Conservation (phyloP, 2,888 invertebrate genomes). For the Cryptocephalus moraei region DNA sequence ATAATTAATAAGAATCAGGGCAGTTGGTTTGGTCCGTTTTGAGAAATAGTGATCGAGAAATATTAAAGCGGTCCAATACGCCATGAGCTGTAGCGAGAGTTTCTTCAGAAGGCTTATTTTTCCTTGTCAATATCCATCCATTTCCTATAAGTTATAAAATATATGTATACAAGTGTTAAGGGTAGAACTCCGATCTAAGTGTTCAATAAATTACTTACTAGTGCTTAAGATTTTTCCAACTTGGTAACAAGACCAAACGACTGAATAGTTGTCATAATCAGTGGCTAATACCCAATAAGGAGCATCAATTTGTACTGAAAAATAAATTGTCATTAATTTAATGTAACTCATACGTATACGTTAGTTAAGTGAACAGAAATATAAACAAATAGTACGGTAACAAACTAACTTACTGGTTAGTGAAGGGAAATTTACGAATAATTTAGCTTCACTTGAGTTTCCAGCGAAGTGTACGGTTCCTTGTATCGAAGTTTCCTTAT, state of each 20-base stretch:
- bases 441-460: slow-evolving; percentile 47
- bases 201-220: too few relatives aligned
- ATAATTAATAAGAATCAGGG: slow-evolving; percentile 17
- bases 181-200: too few relatives aligned
- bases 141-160: slow-evolving; percentile 28
- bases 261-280: slow-evolving; percentile 50
- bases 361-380: background rate
- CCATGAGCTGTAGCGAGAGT: slow-evolving; percentile 51
- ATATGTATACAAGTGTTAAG: background rate
- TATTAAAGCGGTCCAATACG: slow-evolving; percentile 45
- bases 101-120: slow-evolving; percentile 44
- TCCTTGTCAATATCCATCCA: slow-evolving; percentile 55
- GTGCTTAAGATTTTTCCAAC: too few relatives aligned
- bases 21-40: slow-evolving; percentile 56
- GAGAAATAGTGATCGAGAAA: slow-evolving; percentile 48
- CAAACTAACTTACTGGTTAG: slow-evolving; percentile 40
- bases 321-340: slow-evolving; percentile 19
- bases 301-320: slow-evolving; percentile 41
- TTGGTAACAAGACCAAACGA: slow-evolving; percentile 53
- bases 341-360: background rate
- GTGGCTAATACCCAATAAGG: slow-evolving; percentile 56
- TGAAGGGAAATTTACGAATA: slow-evolving; percentile 52
- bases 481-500: slow-evolving; percentile 44
- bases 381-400: too few relatives aligned
- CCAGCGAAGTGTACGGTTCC: slow-evolving; percentile 46